These are phyloP conservation scores for Achlya flavicornis DNA, from an alignment of 2,888 invertebrate genomes.

Conservation along the genomic window DNA sequence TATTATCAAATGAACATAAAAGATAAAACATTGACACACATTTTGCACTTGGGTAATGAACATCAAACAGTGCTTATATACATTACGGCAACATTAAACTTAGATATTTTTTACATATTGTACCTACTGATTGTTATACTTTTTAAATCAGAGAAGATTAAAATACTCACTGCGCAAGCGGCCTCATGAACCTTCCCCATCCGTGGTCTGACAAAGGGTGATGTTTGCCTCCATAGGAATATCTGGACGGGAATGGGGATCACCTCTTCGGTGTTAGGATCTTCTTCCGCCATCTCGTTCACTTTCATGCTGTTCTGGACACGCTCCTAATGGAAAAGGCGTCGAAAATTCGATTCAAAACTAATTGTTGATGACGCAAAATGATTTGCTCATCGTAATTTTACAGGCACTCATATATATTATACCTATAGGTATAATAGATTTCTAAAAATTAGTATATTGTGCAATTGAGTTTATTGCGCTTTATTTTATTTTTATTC, in stretches of 20 bases:
- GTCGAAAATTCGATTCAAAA: not conserved
- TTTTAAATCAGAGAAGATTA: conserved; percentile 13
- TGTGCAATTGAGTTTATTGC: no score
- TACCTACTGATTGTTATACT: conserved; percentile 20
- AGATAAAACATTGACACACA: not conserved
- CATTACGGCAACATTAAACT: not conserved
- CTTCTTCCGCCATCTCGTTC: conserved; percentile 79
- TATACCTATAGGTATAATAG: no score
- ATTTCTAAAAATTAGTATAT: no score
- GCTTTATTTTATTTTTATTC: no score
- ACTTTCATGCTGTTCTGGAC: conserved; percentile 45
- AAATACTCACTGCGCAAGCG: conserved; percentile 94
- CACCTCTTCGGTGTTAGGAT: conserved; percentile 88
- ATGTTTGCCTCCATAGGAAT: conserved; percentile 98
- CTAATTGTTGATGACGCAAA: not conserved
- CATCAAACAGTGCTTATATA: conserved; percentile 3
- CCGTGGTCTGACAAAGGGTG: conserved; percentile 97
- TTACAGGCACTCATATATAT: not conserved
- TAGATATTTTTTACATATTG: not conserved
- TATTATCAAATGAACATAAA: not conserved
- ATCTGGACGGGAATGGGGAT: conserved; percentile 98
- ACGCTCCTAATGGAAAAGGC: conserved; percentile 12
- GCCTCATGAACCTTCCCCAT: conserved; percentile 98
- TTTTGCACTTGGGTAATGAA: not conserved
- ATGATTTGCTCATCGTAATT: not conserved